Base-by-base conservation (phyloP, 2,113 vertebrate genomes). In the Acinonyx jubatus region DNA sequence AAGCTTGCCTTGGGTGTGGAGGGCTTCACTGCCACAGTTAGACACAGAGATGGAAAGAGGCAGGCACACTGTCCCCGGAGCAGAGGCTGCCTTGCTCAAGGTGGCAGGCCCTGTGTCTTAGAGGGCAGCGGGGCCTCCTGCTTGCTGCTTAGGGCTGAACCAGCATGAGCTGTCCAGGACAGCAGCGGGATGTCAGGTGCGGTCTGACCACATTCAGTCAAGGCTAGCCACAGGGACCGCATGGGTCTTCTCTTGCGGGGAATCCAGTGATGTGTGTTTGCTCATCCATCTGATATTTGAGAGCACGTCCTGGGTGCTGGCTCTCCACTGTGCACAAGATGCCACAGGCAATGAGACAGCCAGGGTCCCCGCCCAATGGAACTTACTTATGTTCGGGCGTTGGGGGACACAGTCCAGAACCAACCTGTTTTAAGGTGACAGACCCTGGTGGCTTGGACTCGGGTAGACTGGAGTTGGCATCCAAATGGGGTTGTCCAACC, bases 21-120 rank as follows among this genome's bases (percentile, higher is more conserved):
- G 48, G 31, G 0, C 84, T 74, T 96, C 50, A 23, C 13, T 33
- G 66, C 18, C 66, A 57, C 38, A 88, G 50, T 50, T 25, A 80
- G 73, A 79, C 85, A 66, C 31, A 41, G 45, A 29, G 65, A 71
- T 21, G 0, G 0, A 0, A 87, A 55, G 12, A 83, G 65, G 36
- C 93, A 95, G 63, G 13, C 61, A 78, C 16, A 4, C 31, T 57
- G 27, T 52, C 36, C 93, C 78, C 29, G 93, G 85, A 65, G 48
- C 31, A 38, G 16, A 84, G 41, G 31, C 45, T 45, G 52, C 38
- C 74, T 73, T 10, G 29, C 33, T 10, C 9, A 4, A 25, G 12
- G 29, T 4, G 19, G 23, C 1, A 23, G 36, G 29, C 55, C 38
- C 33, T 38, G 7, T 16, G 3, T 82, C 61, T 36, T 66, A 52